Evolutionary conservation across 2,888 invertebrate genomes (phyloP), one percentile per base, ranked within the genome.

Genomic region (Pyrgus malvae): DNA sequence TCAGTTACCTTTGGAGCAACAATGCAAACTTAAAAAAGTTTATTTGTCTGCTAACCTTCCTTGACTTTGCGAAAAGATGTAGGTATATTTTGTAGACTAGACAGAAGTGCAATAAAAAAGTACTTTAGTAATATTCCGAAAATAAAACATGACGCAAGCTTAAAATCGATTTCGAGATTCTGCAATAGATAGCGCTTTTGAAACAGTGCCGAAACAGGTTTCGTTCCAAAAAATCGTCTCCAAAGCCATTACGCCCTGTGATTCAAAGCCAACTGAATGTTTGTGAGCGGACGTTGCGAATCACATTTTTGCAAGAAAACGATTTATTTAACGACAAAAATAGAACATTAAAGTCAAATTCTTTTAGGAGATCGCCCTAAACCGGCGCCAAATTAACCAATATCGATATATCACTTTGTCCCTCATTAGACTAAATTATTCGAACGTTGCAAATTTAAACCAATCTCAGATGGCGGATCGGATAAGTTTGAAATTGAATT

Each of bases 341-440:
- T 11, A 6, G 33, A 35, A 38, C 19, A 19, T 19, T 48, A 12
- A 12, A 38, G 9, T 31, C 21, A 19, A 21, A 19, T 49, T 49
- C n/a, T 27, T 48, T 49, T 9, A n/a, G n/a, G 29, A 38, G 14
- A 46, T 33, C 35, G n/a, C n/a, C 17, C 33, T 55, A 56, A 49
- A 48, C 40, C 41, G 50, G 56, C 58, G 57, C 58, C 58, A 60
- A 55, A 55, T 40, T 44, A 53, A 23, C 29, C 40, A 33, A 50
- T 57, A 57, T 58, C 55, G 44, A 58, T 57, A 57, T 58, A 54
- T 55, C 55, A 56, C 58, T 3, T 48, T 35, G 44, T 44, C 48
- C 44, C 56, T 61, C 49, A 51, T 57, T 54, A 54, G 35, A 50
- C 45, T 61, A 55, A 58, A 55, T 55, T 57, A 59, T 61, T 56